phyloP scores from a whole-genome alignment of 2,797 vertebrate genomes.

The Myotis myotis region DNA sequence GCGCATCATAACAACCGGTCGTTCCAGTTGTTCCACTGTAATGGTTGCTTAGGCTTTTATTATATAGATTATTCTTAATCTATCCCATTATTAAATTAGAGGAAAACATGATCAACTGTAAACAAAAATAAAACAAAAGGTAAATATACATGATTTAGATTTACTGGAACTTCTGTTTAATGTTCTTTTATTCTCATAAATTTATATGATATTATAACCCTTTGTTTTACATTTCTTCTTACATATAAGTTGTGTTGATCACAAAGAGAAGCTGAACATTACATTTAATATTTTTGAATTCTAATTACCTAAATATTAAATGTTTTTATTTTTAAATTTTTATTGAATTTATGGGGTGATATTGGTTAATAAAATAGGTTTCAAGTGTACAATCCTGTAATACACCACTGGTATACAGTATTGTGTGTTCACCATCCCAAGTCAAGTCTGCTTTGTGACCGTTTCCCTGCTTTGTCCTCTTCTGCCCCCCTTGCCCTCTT shows the following conservation, averaged over 20 bases:
- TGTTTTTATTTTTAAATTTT: not conserved
- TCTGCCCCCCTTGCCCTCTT: not conserved
- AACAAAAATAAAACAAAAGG: constrained; percentile 1
- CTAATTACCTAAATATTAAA: constrained; percentile 38
- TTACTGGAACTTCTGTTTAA: not conserved
- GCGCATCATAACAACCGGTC: too few species aligned
- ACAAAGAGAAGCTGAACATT: constrained; percentile 61
- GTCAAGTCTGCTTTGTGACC: not conserved
- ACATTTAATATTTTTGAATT: constrained; percentile 67
- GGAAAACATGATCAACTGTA: not conserved
- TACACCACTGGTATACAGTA: not conserved
- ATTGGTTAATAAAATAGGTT: not conserved
- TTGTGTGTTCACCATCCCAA: not conserved
- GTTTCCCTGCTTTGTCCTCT: not conserved
- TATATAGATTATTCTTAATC: not conserved
- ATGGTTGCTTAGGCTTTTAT: too few species aligned
- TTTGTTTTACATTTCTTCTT: not conserved
- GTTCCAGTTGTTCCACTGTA: too few species aligned
- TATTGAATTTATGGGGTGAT: not conserved
- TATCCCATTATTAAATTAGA: not conserved
- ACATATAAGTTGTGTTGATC: constrained; percentile 63
- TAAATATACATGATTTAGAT: not conserved
- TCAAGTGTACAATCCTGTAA: not conserved
- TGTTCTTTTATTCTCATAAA: constrained; percentile 4
- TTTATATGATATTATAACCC: not conserved